A percentile compares a stretch with the other conserved stretches of the same genome.
phyloP scores from a whole-genome alignment of 2,888 invertebrate species.

The Flexamia atlantica region DNA sequence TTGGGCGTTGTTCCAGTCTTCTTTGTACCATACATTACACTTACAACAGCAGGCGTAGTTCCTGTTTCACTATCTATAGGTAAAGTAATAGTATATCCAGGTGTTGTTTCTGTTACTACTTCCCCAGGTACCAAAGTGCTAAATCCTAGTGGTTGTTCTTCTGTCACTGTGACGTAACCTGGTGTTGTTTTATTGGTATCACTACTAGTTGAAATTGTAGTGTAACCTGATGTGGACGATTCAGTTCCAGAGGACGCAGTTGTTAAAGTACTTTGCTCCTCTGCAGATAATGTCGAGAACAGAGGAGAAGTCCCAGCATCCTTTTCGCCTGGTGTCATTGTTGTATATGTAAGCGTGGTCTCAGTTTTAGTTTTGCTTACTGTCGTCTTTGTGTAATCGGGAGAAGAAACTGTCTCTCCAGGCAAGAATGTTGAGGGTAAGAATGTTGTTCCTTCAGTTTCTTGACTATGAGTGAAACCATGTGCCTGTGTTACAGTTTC shows the following conservation, averaged over 20 bases:
- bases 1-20: not conserved
- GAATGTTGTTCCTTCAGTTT: not conserved
- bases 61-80: not conserved
- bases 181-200: not conserved
- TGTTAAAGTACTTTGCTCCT: not conserved
- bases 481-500: not conserved
- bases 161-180: slow-evolving; percentile 2
- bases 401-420: not conserved
- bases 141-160: not conserved
- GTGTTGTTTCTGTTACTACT: not conserved
- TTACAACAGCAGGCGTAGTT: not conserved
- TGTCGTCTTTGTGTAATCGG: not conserved
- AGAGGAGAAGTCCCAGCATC: slow-evolving; percentile 2
- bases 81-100: not conserved
- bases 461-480: not conserved
- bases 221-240: not conserved
- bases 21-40: not conserved
- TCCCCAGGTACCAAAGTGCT: slow-evolving; percentile 7
- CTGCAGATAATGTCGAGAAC: not conserved
- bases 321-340: not conserved
- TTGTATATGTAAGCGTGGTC: not conserved
- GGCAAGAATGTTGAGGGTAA: not conserved
- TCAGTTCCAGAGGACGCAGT: not conserved
- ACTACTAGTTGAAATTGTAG: not conserved
- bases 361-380: not conserved